Percentiles rank a stretch among this genome's conserved stretches.
phyloP scores from a whole-genome alignment of 2,797 vertebrate genomes.

The Allobates femoralis region DNA sequence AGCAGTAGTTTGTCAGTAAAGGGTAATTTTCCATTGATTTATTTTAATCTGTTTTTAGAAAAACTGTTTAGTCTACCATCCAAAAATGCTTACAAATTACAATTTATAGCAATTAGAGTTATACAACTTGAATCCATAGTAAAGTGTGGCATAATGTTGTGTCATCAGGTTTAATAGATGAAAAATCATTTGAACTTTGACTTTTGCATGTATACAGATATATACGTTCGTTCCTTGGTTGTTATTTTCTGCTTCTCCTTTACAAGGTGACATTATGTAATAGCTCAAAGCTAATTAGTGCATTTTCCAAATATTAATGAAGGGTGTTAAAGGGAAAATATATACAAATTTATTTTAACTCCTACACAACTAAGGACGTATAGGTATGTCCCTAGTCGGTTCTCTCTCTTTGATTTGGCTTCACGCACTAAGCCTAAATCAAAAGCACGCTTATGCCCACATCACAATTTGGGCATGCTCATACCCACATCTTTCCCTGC shows the following conservation, averaged over 20 bases:
- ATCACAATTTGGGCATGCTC: too few species aligned
- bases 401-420: too few species aligned
- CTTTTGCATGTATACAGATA: conserved; percentile 2
- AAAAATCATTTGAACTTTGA: conserved; percentile 36
- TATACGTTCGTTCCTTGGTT: neutral
- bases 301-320: neutral
- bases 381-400: too few species aligned
- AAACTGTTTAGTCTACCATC: neutral
- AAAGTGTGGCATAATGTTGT: neutral
- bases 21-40: conserved; percentile 40
- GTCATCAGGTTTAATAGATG: conserved; percentile 26
- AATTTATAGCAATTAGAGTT: conserved; percentile 7
- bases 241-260: neutral
- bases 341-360: neutral
- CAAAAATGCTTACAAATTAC: conserved; percentile 22
- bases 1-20: conserved; percentile 28
- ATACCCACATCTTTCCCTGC: too few species aligned
- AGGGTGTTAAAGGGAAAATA: neutral
- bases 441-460: too few species aligned
- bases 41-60: conserved; percentile 32
- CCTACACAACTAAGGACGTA: too few species aligned
- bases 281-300: neutral
- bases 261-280: neutral
- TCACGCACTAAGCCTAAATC: too few species aligned
- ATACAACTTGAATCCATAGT: neutral